Evolutionary conservation across 2,113 vertebrate genomes (phyloP).

Genomic region (Podocnemis expansa): DNA sequence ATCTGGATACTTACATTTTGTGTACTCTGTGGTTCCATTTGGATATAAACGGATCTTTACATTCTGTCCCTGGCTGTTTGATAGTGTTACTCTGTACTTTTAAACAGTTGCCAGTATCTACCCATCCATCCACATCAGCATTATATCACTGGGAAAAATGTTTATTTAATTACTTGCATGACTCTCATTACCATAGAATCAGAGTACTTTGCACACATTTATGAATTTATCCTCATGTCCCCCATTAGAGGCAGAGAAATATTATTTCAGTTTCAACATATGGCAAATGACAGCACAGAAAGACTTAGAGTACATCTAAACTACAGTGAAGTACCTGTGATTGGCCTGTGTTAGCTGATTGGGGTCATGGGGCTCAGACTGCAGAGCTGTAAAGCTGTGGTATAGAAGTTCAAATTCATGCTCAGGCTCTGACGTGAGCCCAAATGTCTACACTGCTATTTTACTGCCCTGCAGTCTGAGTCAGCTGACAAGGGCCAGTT

Average conservation of each 20-base stretch:
- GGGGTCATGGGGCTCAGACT: not conserved
- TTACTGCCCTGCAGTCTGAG: not conserved
- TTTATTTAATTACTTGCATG: too few species aligned
- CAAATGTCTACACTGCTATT: not conserved
- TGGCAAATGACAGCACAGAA: not conserved
- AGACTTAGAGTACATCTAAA: not conserved
- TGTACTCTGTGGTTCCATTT: not conserved
- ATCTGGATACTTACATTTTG: slow-evolving; percentile 29
- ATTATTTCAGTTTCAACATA: not conserved
- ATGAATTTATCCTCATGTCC: too few species aligned
- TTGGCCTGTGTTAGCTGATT: not conserved
- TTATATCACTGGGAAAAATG: too few species aligned
- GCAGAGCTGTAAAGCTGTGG: not conserved
- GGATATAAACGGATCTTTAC: not conserved
- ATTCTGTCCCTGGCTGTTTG: slow-evolving; percentile 50
- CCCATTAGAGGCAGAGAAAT: too few species aligned
- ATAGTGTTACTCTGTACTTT: slow-evolving; percentile 61
- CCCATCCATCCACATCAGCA: not conserved
- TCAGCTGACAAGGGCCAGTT: not conserved
- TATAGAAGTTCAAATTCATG: not conserved
- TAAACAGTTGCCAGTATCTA: slow-evolving; percentile 53
- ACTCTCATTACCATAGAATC: too few species aligned
- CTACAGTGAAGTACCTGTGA: not conserved
- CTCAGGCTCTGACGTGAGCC: not conserved
- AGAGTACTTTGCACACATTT: too few species aligned